phyloP scores from a whole-genome alignment of 2,888 invertebrate species.

The Phasia obesa region DNA sequence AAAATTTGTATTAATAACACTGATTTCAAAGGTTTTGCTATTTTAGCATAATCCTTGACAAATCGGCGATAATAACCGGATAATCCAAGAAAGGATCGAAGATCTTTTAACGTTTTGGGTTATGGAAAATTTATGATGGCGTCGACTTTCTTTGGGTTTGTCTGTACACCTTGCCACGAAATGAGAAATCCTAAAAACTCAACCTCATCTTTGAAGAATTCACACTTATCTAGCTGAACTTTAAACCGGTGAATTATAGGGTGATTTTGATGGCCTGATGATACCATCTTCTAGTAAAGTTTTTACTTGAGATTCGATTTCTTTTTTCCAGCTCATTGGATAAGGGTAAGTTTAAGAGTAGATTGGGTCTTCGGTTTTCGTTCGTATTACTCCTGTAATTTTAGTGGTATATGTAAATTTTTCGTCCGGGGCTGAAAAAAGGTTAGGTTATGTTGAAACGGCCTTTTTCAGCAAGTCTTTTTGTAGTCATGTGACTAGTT shows the following conservation, averaged over 20 bases:
- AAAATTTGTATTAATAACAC: no score
- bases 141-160: neutral
- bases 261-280: neutral
- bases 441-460: slow-evolving; percentile 1
- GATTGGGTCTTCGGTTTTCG: neutral
- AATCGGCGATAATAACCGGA: slow-evolving; percentile 1
- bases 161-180: neutral
- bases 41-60: neutral
- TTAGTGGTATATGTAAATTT: neutral
- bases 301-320: slow-evolving; percentile 22
- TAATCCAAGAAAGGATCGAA: slow-evolving; percentile 9
- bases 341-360: slow-evolving; percentile 28
- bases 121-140: neutral
- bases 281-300: neutral
- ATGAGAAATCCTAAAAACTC: neutral
- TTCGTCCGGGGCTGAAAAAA: slow-evolving; percentile 24
- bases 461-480: slow-evolving; percentile 4
- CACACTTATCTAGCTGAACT: neutral
- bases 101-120: neutral
- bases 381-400: slow-evolving; percentile 21
- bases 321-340: slow-evolving; percentile 26
- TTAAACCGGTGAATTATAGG: neutral
- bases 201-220: neutral
- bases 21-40: slow-evolving; percentile 11
- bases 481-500: slow-evolving; percentile 26